Evolutionary conservation across 1,140 invertebrate species (phyloP), one percentile per base, ranked within the genome.

Genomic region (Lethrus apterus): DNA sequence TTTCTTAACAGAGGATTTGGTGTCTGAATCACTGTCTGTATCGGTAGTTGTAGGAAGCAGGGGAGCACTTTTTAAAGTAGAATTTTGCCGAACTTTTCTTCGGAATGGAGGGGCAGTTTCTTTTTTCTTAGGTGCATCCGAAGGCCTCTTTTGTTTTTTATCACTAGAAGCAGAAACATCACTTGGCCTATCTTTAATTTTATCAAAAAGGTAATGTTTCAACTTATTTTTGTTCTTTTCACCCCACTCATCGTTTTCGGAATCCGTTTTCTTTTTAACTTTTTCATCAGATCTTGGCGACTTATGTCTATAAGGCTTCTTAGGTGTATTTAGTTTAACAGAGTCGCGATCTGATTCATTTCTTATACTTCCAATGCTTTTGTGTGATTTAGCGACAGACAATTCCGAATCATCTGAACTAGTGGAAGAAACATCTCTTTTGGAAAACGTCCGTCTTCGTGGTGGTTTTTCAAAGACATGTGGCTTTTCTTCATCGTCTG

Each of bases 171-270:
- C n/a, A 21, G 31, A 19, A 40, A 14, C n/a, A 30, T 40, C 45
- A 11, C 23, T 32, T 10, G 20, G 9, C 11, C 18, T 43, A 40
- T 44, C 26, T 17, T 34, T 18, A 21, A 20, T 43, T 13, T 51
- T 49, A 44, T 61, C 59, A 13, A 50, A 50, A 29, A 62, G 50
- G 9, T 52, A 50, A 7, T 52, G 47, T 26, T 58, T 56, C 5
- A 54, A 34, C 30, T 56, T 58, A 4, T 34, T 50, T 33, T 55
- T 60, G 24, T 60, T 58, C 43, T 50, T 52, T 40, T 58, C 48
- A 10, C 56, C 51, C 57, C 57, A 63, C 36, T 64, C 54, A 30
- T 59, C 60, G 35, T 61, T 54, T 23, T 63, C 60, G 2, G 57
- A 57, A 18, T 57, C 51, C 13, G 33, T 46, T 48, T 36, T 56